Evolutionary conservation across 2,797 vertebrate species (phyloP), one percentile per base, ranked within the genome.

Genomic region (Phoebastria nigripes): DNA sequence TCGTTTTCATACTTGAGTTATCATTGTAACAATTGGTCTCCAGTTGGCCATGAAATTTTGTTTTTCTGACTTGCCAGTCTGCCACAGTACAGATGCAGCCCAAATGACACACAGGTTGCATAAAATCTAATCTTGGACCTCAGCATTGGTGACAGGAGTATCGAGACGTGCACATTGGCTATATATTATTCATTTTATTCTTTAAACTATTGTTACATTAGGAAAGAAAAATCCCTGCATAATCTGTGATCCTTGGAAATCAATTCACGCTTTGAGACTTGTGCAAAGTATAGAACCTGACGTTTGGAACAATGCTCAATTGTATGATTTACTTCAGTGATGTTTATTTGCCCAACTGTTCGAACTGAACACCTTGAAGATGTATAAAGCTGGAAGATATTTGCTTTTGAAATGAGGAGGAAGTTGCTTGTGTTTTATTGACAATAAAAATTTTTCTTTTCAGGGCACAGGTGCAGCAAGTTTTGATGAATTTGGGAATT

Each of bases 401-500:
- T 93, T 79, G 29, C 42, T 78, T 8, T 58, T 74, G 8, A 86
- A 93, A 66, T n/a, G 63, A 82, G 69, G 51, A 62, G 33, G n/a
- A 89, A 62, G 61, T 66, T 74, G 10, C n/a, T 67, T 41, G 24
- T 74, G 12, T 72, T 93, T 54, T 66, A 61, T 12, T 89, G 71
- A 80, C 7, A 6, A 44, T 44, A 71, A 72, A 84, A 26, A 11
- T 35, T 42, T 69, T 93, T 96, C 85, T 95, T 95, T 93, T 22
- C 96, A 99, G 99, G 99, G 99, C 82, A 99, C 99, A 20, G 99
- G 99, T 52, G 98, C 99, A 24, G 99, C 99, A 47, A 99, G 99
- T 97, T 99, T 99, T 96, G 99, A 99, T 66, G 99, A 99, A 96
- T 99, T 99, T 66, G 99, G 99, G 46, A 99, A 99, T 98, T 99